Conservation (phyloP, 30 jellyfish, hydroid and myxozoan genomes). For the Hydractinia echinata region DNA sequence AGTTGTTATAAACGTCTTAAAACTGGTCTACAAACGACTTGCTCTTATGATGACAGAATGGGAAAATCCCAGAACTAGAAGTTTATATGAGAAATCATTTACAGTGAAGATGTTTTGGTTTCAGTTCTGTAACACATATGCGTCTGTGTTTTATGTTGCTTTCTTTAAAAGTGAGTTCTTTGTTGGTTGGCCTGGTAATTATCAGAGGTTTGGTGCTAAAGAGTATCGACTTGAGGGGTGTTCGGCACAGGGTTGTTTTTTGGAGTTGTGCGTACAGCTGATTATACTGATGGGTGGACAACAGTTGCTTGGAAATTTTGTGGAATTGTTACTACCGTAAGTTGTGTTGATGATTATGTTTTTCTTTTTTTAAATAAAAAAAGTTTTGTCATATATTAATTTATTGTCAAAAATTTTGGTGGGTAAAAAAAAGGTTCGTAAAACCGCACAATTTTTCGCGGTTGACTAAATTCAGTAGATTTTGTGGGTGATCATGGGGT, state of each 20-base stretch:
- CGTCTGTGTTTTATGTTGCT: constrained; percentile 61
- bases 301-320: constrained; percentile 45
- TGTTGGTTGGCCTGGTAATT: constrained; percentile 60
- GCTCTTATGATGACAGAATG: constrained; percentile 45
- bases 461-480: too few species aligned
- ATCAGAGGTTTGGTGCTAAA: constrained; percentile 18
- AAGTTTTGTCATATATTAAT: too few species aligned
- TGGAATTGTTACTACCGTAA: constrained; percentile 42
- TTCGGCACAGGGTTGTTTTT: constrained; percentile 52
- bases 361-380: too few species aligned
- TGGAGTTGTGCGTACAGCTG: constrained; percentile 49
- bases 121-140: constrained; percentile 53
- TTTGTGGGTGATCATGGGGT: too few species aligned
- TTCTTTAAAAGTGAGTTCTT: constrained; percentile 46
- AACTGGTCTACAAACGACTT: constrained; percentile 18
- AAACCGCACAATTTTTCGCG: too few species aligned
- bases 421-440: too few species aligned
- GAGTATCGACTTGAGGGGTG: constrained; percentile 51
- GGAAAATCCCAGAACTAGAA: constrained; percentile 59
- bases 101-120: constrained; percentile 64
- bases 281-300: constrained; percentile 53
- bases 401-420: too few species aligned
- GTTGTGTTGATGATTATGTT: neutral
- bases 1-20: constrained; percentile 26
- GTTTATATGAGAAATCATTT: constrained; percentile 48